Evolutionary conservation across 2,797 vertebrate species (phyloP), one percentile per base, ranked within the genome.

Genomic region (Eidolon dupreanum): DNA sequence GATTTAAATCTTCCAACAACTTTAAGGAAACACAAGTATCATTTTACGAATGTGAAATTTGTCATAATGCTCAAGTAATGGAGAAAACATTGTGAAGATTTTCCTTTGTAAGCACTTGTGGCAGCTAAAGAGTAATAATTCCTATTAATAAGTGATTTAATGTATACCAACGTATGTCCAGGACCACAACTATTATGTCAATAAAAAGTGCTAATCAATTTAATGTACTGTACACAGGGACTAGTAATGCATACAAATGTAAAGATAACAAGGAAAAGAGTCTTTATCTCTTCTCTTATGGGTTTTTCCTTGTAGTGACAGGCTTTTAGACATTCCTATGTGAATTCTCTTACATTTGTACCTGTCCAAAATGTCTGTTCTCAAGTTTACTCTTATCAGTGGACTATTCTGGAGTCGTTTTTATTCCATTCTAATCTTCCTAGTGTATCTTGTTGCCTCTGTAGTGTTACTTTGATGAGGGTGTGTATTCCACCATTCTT

Each of bases 121-220:
- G 94, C 91, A 97, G 90, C 94, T 90, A 85, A 93, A 84, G 98
- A 96, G 95, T 88, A 97, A 87, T 97, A 98, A 98, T 97, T 98
- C 90, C 85, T 97, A 97, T 98, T 98, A 98, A 97, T 98, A 98
- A 98, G 88, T 97, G 88, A 96, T 93, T 97, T 88, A 97, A 97
- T 94, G 63, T 97, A 97, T 95, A 96, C 97, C 97, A 98, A 97
- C 94, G 93, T 98, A 97, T 49, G 2, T 98, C 89, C 83, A 96
- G 83, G 95, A 95, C 93, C 96, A 95, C 96, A 98, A 96, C 95
- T 98, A 96, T 98, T 98, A 97, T 97, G 96, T 97, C 97, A 98
- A 97, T 98, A 98, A 98, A 97, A 86, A 98, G 41, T 97, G 59
- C 61, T 98, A 98, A 98, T 98, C 96, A 95, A 95, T 97, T 94